These are phyloP conservation scores for Oceanodroma leucorhoa DNA, from an alignment of 2,797 vertebrate genomes.

Conservation along the genomic window DNA sequence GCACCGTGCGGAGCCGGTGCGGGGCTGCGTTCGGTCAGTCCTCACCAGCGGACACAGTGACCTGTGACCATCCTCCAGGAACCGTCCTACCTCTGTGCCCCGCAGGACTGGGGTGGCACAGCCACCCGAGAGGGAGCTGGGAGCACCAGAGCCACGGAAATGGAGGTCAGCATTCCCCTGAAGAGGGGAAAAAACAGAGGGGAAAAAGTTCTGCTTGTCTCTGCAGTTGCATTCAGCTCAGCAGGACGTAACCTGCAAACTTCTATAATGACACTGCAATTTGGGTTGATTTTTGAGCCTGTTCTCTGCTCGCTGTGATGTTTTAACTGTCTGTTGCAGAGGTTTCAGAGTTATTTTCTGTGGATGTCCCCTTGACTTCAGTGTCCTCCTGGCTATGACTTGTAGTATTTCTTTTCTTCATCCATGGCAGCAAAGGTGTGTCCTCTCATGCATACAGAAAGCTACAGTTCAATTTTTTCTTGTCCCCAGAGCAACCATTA, in stretches of 20 bases:
- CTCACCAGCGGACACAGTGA: accelerated
- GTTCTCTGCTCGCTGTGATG: not conserved
- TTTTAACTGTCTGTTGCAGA: not conserved
- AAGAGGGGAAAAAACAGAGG: not conserved
- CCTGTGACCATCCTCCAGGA: not conserved
- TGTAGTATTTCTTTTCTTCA: not conserved
- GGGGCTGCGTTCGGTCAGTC: accelerated
- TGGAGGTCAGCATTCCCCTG: not conserved
- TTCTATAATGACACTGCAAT: not conserved
- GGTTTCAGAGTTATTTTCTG: not conserved
- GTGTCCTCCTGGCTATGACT: not conserved
- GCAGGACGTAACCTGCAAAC: not conserved
- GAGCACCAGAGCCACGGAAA: not conserved
- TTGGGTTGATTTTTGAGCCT: not conserved
- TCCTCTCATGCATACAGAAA: not conserved
- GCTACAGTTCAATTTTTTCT: not conserved
- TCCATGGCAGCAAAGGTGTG: not conserved
- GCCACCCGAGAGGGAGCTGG: not conserved
- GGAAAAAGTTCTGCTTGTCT: not conserved
- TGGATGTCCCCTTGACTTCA: not conserved
- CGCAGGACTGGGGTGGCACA: accelerated
- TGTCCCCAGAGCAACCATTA: not conserved
- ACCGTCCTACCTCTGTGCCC: accelerated
- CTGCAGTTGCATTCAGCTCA: not conserved
- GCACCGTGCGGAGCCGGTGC: accelerated